Base-by-base conservation (phyloP, 2,888 invertebrate species). In the Dromius quadrimaculatus region DNA sequence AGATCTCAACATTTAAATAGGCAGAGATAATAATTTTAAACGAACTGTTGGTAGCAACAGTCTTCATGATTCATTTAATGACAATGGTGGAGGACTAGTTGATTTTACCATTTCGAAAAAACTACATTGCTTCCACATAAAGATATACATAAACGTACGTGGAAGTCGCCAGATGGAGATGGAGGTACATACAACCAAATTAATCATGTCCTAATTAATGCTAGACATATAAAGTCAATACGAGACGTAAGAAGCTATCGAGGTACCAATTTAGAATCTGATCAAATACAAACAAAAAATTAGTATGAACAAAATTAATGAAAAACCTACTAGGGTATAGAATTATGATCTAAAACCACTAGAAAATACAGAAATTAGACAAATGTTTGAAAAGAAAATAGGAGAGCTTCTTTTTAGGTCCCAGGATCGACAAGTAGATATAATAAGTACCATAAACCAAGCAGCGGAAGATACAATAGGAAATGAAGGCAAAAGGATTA, bases 1-100 rank as follows among this genome's bases (percentile, higher is more conserved):
- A 4, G 65, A 73, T 45, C 36, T 66, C 11, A 72, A 72, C 41
- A 47, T 70, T 3, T 54, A 72, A 43, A 28, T 72, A 4, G 71
- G 68, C 9, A 41, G 41, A 50, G 72, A 72, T 47, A 15, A 22
- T 22, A n/a, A 22, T 23, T 22, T 22, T 3, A 11, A 22, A 11
- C 50, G 20, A n/a, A 50, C 50, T 20, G 22, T 50, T 4, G 50
- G 50, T 6, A 20, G 11, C 11, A 2, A 50, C 22, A 50, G 28
- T 11, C 22, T 50, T 3, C 50, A 50, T n/a, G 4, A 2, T 4
- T 19, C 2, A 8, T 50, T 6, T 3, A 50, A 50, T 50, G 28
- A 22, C 6, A 50, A 50, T n/a, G 50, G 22, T 1, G 6, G 6
- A 5, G n/a, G 50, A 22, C 11, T 50, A n/a, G 3, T 50, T 6